Evolutionary conservation across 2,888 invertebrate genomes (phyloP).

Genomic region (Clostera curtula): DNA sequence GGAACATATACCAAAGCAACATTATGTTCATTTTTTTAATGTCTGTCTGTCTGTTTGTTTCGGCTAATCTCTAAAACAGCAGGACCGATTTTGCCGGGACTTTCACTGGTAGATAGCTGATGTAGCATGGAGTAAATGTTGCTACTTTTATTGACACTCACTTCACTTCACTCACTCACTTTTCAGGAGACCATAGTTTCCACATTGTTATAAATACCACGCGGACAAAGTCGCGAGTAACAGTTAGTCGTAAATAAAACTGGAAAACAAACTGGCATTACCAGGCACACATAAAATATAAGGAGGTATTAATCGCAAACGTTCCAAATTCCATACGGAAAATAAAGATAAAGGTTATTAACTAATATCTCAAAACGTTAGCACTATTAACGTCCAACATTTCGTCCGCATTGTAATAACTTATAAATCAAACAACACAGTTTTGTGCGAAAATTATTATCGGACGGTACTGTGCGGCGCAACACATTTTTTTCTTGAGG

Average conservation of each 20-base stretch:
- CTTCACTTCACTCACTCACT: too few species aligned
- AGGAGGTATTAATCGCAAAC: constrained; percentile 14
- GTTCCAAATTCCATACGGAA: constrained; percentile 24
- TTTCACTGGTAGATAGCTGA: too few species aligned
- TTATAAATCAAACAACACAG: constrained; percentile 27
- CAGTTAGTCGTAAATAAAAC: constrained; percentile 8
- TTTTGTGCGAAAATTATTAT: constrained; percentile 24
- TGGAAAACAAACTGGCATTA: constrained; percentile 16
- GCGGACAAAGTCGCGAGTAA: constrained; percentile 1
- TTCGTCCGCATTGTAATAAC: constrained; percentile 32
- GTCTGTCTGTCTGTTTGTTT: too few species aligned
- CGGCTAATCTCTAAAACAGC: too few species aligned
- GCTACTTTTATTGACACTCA: too few species aligned
- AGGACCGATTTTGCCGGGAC: too few species aligned
- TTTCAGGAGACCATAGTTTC: too few species aligned
- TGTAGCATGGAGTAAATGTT: too few species aligned
- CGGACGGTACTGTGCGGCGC: constrained; percentile 20
- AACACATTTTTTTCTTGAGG: constrained; percentile 41
- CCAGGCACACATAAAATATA: constrained; percentile 20
- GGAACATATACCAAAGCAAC: too few species aligned
- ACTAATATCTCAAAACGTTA: constrained; percentile 30
- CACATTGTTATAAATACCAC: too few species aligned
- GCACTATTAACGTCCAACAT: constrained; percentile 26
- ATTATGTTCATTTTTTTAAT: too few species aligned
- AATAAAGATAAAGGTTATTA: constrained; percentile 33